These are phyloP conservation scores for Mesembrinibis cayennensis DNA, from an alignment of 2,113 vertebrate species.

Conservation along the genomic window DNA sequence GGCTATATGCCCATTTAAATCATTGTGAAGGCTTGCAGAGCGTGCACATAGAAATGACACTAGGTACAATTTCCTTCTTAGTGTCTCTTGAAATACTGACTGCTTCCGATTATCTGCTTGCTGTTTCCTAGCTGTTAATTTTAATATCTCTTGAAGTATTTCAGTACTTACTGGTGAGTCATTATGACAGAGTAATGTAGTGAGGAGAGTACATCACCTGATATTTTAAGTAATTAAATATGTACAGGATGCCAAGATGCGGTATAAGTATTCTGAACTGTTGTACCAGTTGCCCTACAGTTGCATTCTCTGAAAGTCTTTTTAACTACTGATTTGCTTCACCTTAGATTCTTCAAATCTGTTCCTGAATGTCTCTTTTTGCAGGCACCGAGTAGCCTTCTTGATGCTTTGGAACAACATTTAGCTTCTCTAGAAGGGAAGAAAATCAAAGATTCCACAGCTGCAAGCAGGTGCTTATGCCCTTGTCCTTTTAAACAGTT, in stretches of 20 bases:
- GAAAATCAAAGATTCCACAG: constrained; percentile 98
- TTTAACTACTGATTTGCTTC: neutral
- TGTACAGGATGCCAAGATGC: neutral
- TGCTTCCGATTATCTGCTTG: neutral
- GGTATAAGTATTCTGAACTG: neutral
- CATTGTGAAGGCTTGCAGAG: neutral
- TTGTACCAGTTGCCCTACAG: neutral
- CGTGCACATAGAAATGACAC: neutral
- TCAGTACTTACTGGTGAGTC: neutral
- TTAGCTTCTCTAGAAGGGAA: constrained; percentile 98
- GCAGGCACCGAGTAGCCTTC: constrained; percentile 95
- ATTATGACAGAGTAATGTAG: neutral
- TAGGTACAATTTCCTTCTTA: neutral
- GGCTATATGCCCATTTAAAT: neutral
- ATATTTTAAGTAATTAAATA: neutral
- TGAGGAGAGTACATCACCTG: neutral
- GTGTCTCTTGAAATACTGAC: neutral
- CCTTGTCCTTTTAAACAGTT: neutral
- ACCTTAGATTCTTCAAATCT: neutral
- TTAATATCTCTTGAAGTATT: neutral
- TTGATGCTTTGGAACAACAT: constrained; percentile 98
- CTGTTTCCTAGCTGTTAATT: constrained; percentile 10
- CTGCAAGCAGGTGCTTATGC: constrained; percentile 89
- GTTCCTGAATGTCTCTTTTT: neutral
- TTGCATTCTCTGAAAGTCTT: neutral